phyloP scores from a whole-genome alignment of 2,888 invertebrate species.

The Bursaphelenchus okinawaensis region DNA sequence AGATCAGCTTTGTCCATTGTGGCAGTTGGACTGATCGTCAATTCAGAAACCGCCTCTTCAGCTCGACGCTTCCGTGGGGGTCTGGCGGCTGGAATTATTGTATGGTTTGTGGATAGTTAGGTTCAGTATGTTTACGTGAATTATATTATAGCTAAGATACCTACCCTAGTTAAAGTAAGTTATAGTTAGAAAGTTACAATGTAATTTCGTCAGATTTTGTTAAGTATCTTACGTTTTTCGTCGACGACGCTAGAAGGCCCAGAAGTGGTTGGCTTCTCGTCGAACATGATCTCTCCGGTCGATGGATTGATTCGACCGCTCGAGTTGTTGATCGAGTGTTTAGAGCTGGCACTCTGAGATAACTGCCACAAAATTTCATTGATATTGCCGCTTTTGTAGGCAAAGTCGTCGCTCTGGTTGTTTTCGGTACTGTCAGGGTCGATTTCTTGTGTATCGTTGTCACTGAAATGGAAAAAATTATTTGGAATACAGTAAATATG shows the following conservation, averaged over 20 bases:
- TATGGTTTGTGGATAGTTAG: too few species aligned
- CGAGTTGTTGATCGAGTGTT: neutral
- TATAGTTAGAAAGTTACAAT: too few species aligned
- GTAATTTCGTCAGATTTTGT: too few species aligned
- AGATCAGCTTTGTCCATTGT: conserved; percentile 3
- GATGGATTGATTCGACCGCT: neutral
- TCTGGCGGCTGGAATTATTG: neutral
- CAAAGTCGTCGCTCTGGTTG: neutral
- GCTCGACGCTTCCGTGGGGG: neutral
- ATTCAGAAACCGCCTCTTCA: neutral
- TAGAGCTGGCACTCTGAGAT: neutral
- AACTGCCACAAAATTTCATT: neutral
- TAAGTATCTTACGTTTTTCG: too few species aligned
- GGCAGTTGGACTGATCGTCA: conserved; percentile 1
- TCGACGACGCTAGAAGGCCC: neutral
- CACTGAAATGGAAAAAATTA: neutral
- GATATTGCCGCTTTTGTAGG: neutral
- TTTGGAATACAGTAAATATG: too few species aligned
- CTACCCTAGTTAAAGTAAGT: too few species aligned
- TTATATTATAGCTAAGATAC: too few species aligned
- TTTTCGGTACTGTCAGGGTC: neutral
- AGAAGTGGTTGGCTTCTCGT: neutral
- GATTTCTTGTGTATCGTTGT: neutral
- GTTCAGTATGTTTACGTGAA: too few species aligned
- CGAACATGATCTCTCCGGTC: neutral